A percentile compares a stretch with the other conserved stretches of the same genome.
Conservation (phyloP, 2,888 invertebrate genomes). For the Oeneis ivallda region DNA sequence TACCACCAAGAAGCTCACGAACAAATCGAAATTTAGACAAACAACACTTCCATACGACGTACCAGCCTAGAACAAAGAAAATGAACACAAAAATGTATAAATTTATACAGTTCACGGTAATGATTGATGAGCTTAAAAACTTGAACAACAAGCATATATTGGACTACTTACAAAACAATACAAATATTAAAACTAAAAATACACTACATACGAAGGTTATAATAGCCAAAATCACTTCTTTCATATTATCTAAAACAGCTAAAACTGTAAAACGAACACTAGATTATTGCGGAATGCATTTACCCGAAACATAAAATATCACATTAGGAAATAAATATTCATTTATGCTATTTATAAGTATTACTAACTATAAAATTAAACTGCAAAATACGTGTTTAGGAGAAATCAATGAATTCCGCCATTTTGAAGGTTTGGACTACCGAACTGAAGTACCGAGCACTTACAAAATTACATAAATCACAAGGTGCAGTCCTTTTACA, state of each 20-base stretch:
- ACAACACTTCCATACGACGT: slow-evolving; percentile 94
- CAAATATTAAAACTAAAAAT: slow-evolving; percentile 77
- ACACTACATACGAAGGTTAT: slow-evolving; percentile 76
- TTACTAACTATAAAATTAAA: background rate
- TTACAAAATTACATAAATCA: slow-evolving; percentile 4
- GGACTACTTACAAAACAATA: slow-evolving; percentile 77
- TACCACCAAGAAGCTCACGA: slow-evolving; percentile 90
- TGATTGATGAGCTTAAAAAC: background rate
- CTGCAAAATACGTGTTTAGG: slow-evolving; percentile 7
- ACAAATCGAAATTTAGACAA: slow-evolving; percentile 93
- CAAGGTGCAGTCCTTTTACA: background rate
- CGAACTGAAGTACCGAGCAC: slow-evolving; percentile 14
- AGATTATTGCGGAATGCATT: slow-evolving; percentile 63
- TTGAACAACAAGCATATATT: slow-evolving; percentile 11
- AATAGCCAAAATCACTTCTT: slow-evolving; percentile 79
- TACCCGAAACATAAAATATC: slow-evolving; percentile 46
- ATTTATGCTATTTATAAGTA: background rate
- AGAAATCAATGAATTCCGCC: slow-evolving; percentile 42
- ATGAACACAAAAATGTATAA: slow-evolving; percentile 28
- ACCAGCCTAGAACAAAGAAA: slow-evolving; percentile 89
- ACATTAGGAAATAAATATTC: slow-evolving; percentile 23
- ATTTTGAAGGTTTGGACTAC: slow-evolving; percentile 40
- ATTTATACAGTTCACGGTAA: background rate
- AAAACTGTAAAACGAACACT: slow-evolving; percentile 51
- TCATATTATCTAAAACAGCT: slow-evolving; percentile 68